A percentile compares a stretch with the other conserved stretches of the same genome.
Evolutionary conservation across 2,113 vertebrate genomes (phyloP).

Genomic region (Apeltes quadracus): DNA sequence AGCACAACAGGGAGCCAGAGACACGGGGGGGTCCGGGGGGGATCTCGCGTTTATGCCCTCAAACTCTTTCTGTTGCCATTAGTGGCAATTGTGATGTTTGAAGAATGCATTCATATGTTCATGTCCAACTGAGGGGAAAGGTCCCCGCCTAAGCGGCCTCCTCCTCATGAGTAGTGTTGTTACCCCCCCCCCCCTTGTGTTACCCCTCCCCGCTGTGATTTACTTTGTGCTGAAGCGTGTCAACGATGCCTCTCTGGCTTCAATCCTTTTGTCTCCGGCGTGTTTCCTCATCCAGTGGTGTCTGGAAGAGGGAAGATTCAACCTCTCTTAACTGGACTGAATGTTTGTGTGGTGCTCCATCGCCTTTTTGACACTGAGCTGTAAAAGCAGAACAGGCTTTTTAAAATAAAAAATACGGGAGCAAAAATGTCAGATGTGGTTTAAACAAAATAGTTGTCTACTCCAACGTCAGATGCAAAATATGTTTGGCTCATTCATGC

Average conservation of each 20-base stretch:
- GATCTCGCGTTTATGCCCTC: conserved; percentile 18
- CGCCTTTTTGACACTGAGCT: not conserved
- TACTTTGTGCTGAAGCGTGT: conserved; percentile 24
- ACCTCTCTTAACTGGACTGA: not conserved
- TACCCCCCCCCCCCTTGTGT: conserved; percentile 9
- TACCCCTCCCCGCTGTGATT: conserved; percentile 33
- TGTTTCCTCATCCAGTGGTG: conserved; percentile 10
- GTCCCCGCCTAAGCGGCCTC: too few relatives aligned
- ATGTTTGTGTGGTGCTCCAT: not conserved
- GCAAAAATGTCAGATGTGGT: not conserved
- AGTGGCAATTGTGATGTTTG: not conserved
- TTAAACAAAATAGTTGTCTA: not conserved
- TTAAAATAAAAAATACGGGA: not conserved
- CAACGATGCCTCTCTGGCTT: conserved; percentile 14
- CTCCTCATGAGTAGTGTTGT: conserved; percentile 7
- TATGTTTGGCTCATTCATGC: too few relatives aligned
- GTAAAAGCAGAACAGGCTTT: not conserved
- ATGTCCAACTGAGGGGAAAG: not conserved
- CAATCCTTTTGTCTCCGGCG: conserved; percentile 38
- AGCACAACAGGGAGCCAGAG: conserved; percentile 35
- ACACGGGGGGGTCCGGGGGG: not conserved
- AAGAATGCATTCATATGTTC: conserved; percentile 3
- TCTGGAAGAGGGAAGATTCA: conserved; percentile 21
- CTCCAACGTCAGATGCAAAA: too few relatives aligned
- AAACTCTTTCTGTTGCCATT: conserved; percentile 6